Evolutionary conservation across 2,797 vertebrate species (phyloP).

Genomic region (Cebuella pygmaea): DNA sequence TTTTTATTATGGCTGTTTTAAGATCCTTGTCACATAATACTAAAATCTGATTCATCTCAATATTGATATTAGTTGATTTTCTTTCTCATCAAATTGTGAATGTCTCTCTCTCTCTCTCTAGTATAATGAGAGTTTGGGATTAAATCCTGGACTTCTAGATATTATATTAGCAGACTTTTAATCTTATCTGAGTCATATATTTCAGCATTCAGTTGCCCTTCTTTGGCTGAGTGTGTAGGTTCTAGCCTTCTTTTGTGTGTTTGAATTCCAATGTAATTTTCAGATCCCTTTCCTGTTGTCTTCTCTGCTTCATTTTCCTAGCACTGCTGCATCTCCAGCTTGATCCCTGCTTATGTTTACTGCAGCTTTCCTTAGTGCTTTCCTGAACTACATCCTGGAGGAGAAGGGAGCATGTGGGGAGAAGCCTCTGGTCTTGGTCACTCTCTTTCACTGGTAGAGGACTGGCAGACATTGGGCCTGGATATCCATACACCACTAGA

Average conservation of each 20-base stretch:
- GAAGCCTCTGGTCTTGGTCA: neutral
- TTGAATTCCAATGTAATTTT: neutral
- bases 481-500: no score
- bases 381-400: neutral
- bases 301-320: neutral
- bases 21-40: neutral
- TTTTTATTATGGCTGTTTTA: neutral
- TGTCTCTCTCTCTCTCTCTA: neutral
- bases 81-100: neutral
- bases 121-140: neutral
- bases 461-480: neutral
- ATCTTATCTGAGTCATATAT: neutral
- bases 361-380: fast-evolving
- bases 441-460: fast-evolving
- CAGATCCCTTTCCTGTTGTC: neutral
- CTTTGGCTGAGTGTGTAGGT: neutral
- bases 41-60: neutral
- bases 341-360: fast-evolving
- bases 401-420: fast-evolving
- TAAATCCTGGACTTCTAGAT: neutral
- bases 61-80: neutral
- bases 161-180: neutral
- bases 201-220: neutral
- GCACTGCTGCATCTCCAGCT: neutral
- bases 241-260: neutral